Percentiles rank a stretch among this genome's conserved stretches.
phyloP scores from a whole-genome alignment of 2,888 invertebrate genomes.

The Artemia sinica region DNA sequence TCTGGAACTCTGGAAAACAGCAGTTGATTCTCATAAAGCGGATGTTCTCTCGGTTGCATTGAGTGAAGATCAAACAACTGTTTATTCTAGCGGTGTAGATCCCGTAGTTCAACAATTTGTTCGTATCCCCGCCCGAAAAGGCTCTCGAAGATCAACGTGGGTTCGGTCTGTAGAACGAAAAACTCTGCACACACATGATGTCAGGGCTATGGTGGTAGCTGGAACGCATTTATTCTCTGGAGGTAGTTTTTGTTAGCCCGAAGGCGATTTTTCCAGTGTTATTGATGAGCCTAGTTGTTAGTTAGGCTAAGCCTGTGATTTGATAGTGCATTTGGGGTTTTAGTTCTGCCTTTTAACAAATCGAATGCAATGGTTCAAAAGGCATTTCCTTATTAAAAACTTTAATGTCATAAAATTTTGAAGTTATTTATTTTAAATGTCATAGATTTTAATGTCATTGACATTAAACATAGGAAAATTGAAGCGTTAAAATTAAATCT shows the following conservation, averaged over 20 bases:
- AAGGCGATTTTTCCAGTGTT: no score
- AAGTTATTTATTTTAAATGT: no score
- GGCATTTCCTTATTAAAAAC: no score
- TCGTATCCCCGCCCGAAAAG: slow-evolving; percentile 39
- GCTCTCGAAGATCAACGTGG: slow-evolving; percentile 48
- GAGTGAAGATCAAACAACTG: slow-evolving; percentile 46
- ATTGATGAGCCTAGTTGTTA: no score
- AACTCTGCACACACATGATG: slow-evolving; percentile 69
- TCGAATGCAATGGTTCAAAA: no score
- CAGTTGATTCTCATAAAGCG: slow-evolving; percentile 57
- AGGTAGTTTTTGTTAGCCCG: slow-evolving; percentile 33
- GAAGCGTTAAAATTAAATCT: no score
- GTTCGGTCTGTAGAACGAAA: slow-evolving; percentile 54
- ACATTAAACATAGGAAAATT: no score
- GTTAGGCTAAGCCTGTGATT: no score
- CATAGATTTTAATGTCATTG: no score
- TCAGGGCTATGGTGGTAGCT: slow-evolving; percentile 48
- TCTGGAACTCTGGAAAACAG: slow-evolving; percentile 59
- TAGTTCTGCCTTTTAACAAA: no score
- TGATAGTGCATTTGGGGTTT: no score
- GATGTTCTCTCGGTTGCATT: slow-evolving; percentile 59
- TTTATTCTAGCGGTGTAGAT: slow-evolving; percentile 54
- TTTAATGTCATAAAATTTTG: no score
- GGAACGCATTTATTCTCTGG: slow-evolving; percentile 54
- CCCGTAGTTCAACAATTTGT: slow-evolving; percentile 57